Conservation (phyloP, 1,140 invertebrate species). For the Nomia melanderi region DNA sequence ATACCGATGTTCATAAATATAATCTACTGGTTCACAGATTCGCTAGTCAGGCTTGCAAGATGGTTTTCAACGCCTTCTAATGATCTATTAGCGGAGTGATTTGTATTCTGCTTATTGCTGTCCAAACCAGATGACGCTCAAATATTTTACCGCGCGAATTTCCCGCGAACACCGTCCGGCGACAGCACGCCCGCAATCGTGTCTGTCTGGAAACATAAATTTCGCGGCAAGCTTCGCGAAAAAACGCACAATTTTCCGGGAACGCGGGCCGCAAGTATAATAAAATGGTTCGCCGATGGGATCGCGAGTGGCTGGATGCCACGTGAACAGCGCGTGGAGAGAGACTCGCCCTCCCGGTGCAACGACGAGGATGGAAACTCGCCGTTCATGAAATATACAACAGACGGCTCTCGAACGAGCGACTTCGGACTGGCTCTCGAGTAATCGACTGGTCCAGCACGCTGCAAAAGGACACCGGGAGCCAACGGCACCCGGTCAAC, state of each 20-base stretch:
- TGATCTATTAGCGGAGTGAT: too few relatives aligned
- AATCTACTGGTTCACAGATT: too few relatives aligned
- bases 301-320: slow-evolving; percentile 10
- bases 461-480: neutral
- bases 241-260: slow-evolving; percentile 21
- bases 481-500: neutral
- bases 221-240: neutral
- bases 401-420: slow-evolving; percentile 11
- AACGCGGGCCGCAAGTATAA: slow-evolving; percentile 25
- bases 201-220: too few relatives aligned
- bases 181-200: too few relatives aligned
- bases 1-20: too few relatives aligned
- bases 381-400: slow-evolving; percentile 55
- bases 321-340: neutral
- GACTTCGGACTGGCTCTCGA: slow-evolving; percentile 15
- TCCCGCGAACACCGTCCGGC: too few relatives aligned
- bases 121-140: too few relatives aligned
- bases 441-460: slow-evolving; percentile 17
- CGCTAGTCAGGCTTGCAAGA: too few relatives aligned
- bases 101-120: too few relatives aligned
- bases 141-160: too few relatives aligned
- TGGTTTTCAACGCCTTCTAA: too few relatives aligned
- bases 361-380: slow-evolving; percentile 44
- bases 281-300: slow-evolving; percentile 17
- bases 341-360: neutral